A percentile compares a stretch with the other conserved stretches of the same genome.
Conservation (phyloP, 37 sponge, comb jelly and placozoan genomes). For the Chondrosia reniformis region DNA sequence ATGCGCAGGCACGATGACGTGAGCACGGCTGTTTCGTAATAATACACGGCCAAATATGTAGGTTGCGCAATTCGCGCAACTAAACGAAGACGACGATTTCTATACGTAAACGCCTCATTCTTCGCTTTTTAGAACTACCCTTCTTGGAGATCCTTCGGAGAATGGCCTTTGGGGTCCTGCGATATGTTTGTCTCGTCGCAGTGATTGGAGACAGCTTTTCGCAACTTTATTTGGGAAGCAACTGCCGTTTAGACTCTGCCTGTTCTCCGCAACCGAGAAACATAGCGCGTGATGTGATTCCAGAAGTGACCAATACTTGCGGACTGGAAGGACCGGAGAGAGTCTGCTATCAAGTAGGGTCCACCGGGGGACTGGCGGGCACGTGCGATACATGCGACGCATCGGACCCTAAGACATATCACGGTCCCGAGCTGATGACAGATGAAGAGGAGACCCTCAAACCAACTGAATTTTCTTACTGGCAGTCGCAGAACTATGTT, state of each 20-base stretch:
- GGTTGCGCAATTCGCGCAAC: no score
- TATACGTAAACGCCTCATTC: no score
- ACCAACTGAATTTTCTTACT: no score
- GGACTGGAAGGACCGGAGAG: slow-evolving; percentile 25
- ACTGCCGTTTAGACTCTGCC: background rate
- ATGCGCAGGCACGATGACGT: background rate
- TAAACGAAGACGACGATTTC: no score
- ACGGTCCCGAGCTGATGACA: slow-evolving; percentile 30
- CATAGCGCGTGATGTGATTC: slow-evolving; percentile 18
- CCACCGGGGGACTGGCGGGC: background rate
- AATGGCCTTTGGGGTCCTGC: background rate
- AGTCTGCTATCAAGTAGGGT: slow-evolving; percentile 7
- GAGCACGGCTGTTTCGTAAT: no score
- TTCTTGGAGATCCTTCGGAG: background rate
- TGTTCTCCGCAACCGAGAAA: background rate
- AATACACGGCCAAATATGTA: no score
- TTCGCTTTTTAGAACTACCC: no score
- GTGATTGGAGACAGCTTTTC: background rate
- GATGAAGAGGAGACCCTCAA: background rate
- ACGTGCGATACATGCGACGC: slow-evolving; percentile 48
- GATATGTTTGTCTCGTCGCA: background rate
- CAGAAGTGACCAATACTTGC: slow-evolving; percentile 34
- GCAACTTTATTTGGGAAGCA: background rate
- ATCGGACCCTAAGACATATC: background rate
- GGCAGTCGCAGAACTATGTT: slow-evolving; percentile 46